These are phyloP conservation scores for Drosophila sproati DNA, from an alignment of 1,140 invertebrate genomes.

Conservation along the genomic window DNA sequence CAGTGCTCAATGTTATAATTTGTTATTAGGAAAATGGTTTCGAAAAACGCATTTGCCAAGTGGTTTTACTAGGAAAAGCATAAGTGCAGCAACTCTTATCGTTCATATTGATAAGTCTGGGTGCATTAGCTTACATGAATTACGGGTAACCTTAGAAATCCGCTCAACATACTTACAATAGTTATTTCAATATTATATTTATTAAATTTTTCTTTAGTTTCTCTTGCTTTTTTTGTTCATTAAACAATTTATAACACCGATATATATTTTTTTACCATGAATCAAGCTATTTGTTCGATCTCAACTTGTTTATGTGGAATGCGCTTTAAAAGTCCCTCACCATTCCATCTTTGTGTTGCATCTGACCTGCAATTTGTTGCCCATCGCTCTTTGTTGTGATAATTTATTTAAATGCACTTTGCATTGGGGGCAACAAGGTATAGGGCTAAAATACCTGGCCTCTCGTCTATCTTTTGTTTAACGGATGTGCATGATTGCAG, in stretches of 20 bases:
- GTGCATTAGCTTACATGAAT: too few relatives aligned
- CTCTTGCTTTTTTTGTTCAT: background rate
- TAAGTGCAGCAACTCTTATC: conserved; percentile 2
- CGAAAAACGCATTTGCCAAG: conserved; percentile 7
- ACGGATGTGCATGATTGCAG: conserved; percentile 54
- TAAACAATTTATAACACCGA: background rate
- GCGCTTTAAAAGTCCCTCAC: conserved; percentile 43
- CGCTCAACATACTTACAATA: too few relatives aligned
- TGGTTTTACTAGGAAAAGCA: conserved; percentile 22
- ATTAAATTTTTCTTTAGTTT: too few relatives aligned
- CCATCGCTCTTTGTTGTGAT: conserved; percentile 53
- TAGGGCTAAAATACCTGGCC: conserved; percentile 54
- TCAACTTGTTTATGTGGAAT: conserved; percentile 38
- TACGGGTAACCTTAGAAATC: too few relatives aligned
- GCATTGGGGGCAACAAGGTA: conserved; percentile 25
- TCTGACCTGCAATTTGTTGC: conserved; percentile 3
- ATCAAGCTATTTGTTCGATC: conserved; percentile 10
- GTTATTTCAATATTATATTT: too few relatives aligned
- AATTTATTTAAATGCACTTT: conserved; percentile 77
- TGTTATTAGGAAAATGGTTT: conserved; percentile 14
- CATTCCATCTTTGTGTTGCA: conserved; percentile 16
- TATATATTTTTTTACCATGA: background rate
- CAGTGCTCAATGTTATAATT: conserved; percentile 16
- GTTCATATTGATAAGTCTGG: background rate
- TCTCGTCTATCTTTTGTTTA: conserved; percentile 16